These are phyloP conservation scores for Teleiodes luculella DNA, from an alignment of 2,888 invertebrate genomes.

Conservation along the genomic window DNA sequence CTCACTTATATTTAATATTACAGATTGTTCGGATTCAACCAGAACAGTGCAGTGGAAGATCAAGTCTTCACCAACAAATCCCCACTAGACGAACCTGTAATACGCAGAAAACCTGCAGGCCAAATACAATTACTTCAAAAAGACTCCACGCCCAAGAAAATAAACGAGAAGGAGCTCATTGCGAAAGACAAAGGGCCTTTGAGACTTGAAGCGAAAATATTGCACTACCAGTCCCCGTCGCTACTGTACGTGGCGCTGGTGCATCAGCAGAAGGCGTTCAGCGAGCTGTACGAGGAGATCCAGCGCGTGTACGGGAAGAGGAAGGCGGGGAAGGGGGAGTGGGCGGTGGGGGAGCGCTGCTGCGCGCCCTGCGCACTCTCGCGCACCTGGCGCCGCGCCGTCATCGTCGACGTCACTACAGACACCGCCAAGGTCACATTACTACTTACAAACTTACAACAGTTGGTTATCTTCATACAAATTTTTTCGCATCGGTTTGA, in stretches of 20 bases:
- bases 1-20: conserved; percentile 21
- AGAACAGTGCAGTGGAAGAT: conserved; percentile 37
- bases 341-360: conserved; percentile 75
- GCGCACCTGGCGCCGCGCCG: conserved; percentile 81
- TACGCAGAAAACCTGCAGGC: conserved; percentile 23
- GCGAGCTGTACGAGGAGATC: conserved; percentile 69
- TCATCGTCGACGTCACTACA: conserved; percentile 57
- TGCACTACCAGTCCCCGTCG: conserved; percentile 75
- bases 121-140: conserved; percentile 38
- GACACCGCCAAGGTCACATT: conserved; percentile 42
- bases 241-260: conserved; percentile 79
- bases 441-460: too few species aligned
- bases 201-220: conserved; percentile 67
- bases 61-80: conserved; percentile 46
- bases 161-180: conserved; percentile 42
- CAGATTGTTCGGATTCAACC: conserved; percentile 56
- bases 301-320: conserved; percentile 71
- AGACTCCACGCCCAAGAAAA: conserved; percentile 25
- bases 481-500: too few species aligned
- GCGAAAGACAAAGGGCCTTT: conserved; percentile 72
- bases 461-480: too few species aligned
- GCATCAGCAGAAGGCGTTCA: conserved; percentile 63
- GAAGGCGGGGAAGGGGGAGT: conserved; percentile 41
- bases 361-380: conserved; percentile 63
- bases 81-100: conserved; percentile 34